A percentile compares a stretch with the other conserved stretches of the same genome.
Conservation (phyloP, 2,113 vertebrate genomes). For the Microtus oregoni region DNA sequence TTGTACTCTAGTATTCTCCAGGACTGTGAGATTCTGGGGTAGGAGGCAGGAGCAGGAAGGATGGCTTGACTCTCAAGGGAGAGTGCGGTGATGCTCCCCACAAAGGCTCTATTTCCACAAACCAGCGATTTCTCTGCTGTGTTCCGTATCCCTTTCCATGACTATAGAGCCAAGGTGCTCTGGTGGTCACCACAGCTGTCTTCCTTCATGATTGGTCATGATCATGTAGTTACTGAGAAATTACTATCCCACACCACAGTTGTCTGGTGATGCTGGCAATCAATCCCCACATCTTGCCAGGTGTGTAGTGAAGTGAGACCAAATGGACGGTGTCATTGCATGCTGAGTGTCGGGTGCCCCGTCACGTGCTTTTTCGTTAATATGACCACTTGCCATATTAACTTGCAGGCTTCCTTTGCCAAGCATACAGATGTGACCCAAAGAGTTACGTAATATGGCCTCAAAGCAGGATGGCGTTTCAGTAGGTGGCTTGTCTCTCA, state of each 20-base stretch:
- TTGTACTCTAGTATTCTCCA: neutral
- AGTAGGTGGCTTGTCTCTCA: conserved; percentile 26
- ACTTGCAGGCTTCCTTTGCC: conserved; percentile 50
- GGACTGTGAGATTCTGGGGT: neutral
- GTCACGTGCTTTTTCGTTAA: conserved; percentile 66
- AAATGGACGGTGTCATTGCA: conserved; percentile 63
- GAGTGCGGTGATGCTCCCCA: neutral
- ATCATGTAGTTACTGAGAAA: neutral
- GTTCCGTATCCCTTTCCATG: no score
- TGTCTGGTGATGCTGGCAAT: conserved; percentile 62
- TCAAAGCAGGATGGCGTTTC: conserved; percentile 73
- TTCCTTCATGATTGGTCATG: no score
- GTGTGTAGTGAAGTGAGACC: conserved; percentile 47
- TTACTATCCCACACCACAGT: neutral
- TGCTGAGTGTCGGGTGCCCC: conserved; percentile 71
- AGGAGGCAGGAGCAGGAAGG: no score
- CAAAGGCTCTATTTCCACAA: no score
- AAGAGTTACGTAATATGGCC: conserved; percentile 65
- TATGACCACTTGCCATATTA: conserved; percentile 75
- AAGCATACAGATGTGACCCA: conserved; percentile 74
- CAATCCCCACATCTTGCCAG: conserved; percentile 63
- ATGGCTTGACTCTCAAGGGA: neutral
- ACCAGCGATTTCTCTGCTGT: neutral
- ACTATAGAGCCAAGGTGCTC: neutral
- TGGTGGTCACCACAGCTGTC: neutral